Percentiles rank a stretch among this genome's conserved stretches.
These are phyloP conservation scores for Tadarida brasiliensis DNA, from an alignment of 2,797 vertebrate species.

Conservation along the genomic window DNA sequence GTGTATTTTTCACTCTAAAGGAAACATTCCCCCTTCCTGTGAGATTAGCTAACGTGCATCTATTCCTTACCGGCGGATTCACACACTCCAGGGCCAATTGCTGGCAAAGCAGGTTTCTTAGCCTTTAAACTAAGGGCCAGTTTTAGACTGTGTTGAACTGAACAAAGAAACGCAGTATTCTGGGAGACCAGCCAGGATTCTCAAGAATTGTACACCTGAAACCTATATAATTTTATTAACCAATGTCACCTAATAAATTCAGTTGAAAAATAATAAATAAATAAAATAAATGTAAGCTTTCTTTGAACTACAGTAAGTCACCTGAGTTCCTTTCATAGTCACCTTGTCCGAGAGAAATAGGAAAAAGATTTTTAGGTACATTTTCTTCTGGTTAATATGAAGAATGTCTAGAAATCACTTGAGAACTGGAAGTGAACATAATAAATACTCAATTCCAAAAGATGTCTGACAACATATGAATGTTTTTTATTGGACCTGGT, in stretches of 20 bases:
- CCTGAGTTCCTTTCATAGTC: slow-evolving; percentile 23
- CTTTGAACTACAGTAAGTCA: slow-evolving; percentile 55
- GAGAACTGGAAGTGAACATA: background rate
- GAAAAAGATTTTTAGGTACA: background rate
- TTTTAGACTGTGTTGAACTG: slow-evolving; percentile 36
- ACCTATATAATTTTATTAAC: background rate
- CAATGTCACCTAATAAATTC: background rate
- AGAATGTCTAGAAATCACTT: background rate
- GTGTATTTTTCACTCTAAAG: background rate
- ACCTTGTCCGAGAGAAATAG: slow-evolving; percentile 2
- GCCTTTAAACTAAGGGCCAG: slow-evolving; percentile 46
- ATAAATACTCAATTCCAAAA: background rate
- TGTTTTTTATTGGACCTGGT: background rate
- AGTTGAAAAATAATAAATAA: background rate
- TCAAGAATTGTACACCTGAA: background rate
- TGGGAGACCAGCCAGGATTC: slow-evolving; percentile 63
- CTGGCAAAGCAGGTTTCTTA: slow-evolving; percentile 47
- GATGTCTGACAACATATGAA: background rate
- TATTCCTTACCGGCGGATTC: background rate
- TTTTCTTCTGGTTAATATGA: slow-evolving; percentile 31
- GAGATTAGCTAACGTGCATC: background rate
- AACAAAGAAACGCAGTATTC: slow-evolving; percentile 28
- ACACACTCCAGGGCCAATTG: slow-evolving; percentile 26
- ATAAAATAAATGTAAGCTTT: slow-evolving; percentile 3
- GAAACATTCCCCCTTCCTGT: background rate